Conservation (phyloP, 2,113 vertebrate species). For the Plestiodon gilberti region DNA sequence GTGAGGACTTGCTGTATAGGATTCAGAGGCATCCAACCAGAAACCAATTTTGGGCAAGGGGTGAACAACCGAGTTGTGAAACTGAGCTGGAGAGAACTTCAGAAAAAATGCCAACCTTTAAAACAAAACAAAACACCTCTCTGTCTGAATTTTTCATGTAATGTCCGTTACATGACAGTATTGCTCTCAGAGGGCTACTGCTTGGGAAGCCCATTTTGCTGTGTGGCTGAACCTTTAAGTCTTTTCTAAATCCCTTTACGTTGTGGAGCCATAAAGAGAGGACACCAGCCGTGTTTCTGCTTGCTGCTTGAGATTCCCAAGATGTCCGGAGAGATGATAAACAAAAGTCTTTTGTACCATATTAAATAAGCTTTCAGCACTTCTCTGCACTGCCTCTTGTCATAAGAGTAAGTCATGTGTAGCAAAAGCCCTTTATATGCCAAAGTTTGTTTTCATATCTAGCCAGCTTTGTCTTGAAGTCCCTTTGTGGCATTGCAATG, state of each 20-base stretch:
- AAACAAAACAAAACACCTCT: background rate
- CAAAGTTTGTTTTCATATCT: constrained; percentile 83
- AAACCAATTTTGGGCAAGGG: too few relatives aligned
- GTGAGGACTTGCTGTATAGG: too few relatives aligned
- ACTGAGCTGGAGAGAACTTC: background rate
- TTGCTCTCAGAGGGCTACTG: constrained; percentile 4
- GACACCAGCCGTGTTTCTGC: constrained; percentile 69
- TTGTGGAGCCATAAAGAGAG: constrained; percentile 65
- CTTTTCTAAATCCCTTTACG: constrained; percentile 68
- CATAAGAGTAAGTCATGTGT: constrained; percentile 79
- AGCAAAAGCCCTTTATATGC: constrained; percentile 78
- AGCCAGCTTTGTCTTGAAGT: constrained; percentile 73
- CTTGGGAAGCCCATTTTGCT: constrained; percentile 37
- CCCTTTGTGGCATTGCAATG: constrained; percentile 80
- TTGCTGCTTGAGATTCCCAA: constrained; percentile 77
- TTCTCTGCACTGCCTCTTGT: constrained; percentile 71
- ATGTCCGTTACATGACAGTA: background rate
- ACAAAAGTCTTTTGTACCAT: constrained; percentile 84
- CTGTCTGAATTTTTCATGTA: constrained; percentile 15
- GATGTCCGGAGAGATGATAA: constrained; percentile 76
- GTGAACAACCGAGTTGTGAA: background rate
- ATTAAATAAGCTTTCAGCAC: constrained; percentile 82
- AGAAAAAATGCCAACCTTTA: background rate
- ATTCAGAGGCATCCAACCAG: too few relatives aligned
- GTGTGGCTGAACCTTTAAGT: constrained; percentile 37